Evolutionary conservation across 2,797 vertebrate genomes (phyloP), one percentile per base, ranked within the genome.

Genomic region (Podarcis lilfordi): DNA sequence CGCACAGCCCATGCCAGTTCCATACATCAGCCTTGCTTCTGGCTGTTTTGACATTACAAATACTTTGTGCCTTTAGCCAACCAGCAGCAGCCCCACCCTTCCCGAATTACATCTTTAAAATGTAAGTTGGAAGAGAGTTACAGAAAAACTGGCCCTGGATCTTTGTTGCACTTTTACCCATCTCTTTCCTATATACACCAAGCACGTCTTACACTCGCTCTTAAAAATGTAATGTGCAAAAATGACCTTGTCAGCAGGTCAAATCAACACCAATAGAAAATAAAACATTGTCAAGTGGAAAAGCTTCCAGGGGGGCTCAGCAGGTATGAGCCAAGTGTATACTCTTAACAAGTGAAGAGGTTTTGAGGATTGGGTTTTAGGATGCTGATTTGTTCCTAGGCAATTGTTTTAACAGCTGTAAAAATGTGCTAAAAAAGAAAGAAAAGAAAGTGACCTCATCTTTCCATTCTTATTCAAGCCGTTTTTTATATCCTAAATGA

Each of bases 401-500:
- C 61, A 89, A 87, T 75, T 74, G 87, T 40, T 89, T 87, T 92
- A 94, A 94, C 93, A 80, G 92, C 84, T 96, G 93, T 86, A 0
- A 0, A 0, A 0, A 91, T 85, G 91, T 74, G 87, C 92, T 85
- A 43, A 88, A 93, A 92, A 89, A 89, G 25, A 92, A 89, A 89
- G 40, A 90, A 55, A 81, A 93, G 50, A 84, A 68, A 3, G 0
- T 88, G 80, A 59, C 68, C 89, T 91, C 89, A 89, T 50, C 90
- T 45, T 95, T 88, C 76, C 76, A 83, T 88, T 87, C 85, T 86
- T 59, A 43, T n/a, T 17, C 61, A 84, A 89, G 8, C 35, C 85
- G 76, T 43, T 59, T 92, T 71, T 89, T 91, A 85, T 59, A 93
- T 37, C 79, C 50, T 55, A 85, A 29, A 86, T 86, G 72, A 84